Evolutionary conservation across 2,888 invertebrate genomes (phyloP).

Genomic region (Gnatocerus cornutus): DNA sequence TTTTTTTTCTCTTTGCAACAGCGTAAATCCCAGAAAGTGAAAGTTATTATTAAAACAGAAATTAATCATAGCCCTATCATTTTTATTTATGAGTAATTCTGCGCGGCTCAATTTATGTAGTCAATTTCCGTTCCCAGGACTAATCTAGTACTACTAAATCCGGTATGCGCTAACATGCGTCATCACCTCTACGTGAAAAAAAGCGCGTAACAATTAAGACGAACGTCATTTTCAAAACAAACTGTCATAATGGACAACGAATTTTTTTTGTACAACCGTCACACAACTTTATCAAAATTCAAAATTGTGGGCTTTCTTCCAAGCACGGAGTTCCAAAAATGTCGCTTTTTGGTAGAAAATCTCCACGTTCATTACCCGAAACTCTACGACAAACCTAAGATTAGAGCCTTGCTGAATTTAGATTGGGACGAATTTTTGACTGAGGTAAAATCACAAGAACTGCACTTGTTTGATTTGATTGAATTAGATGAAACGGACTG

Average conservation of each 20-base stretch:
- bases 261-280: conserved; percentile 10
- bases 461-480: no score
- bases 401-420: conserved; percentile 66
- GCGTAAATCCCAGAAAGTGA: no score
- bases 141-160: conserved; percentile 6
- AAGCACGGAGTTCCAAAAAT: conserved; percentile 66
- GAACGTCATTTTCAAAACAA: background rate
- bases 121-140: conserved; percentile 4
- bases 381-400: conserved; percentile 62
- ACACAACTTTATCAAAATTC: conserved; percentile 52
- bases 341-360: conserved; percentile 61
- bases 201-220: conserved; percentile 7
- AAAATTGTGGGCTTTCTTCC: conserved; percentile 64
- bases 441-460: no score
- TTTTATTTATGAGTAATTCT: conserved; percentile 1
- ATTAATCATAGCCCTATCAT: background rate
- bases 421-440: conserved; percentile 66
- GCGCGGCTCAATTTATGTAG: background rate
- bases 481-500: conserved; percentile 63
- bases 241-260: conserved; percentile 26
- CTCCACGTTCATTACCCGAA: conserved; percentile 62
- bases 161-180: background rate
- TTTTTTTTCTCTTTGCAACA: no score
- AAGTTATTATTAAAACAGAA: no score
- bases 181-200: conserved; percentile 10